Base-by-base conservation (phyloP, 2,113 vertebrate species). In the Alaudala cheleensis region DNA sequence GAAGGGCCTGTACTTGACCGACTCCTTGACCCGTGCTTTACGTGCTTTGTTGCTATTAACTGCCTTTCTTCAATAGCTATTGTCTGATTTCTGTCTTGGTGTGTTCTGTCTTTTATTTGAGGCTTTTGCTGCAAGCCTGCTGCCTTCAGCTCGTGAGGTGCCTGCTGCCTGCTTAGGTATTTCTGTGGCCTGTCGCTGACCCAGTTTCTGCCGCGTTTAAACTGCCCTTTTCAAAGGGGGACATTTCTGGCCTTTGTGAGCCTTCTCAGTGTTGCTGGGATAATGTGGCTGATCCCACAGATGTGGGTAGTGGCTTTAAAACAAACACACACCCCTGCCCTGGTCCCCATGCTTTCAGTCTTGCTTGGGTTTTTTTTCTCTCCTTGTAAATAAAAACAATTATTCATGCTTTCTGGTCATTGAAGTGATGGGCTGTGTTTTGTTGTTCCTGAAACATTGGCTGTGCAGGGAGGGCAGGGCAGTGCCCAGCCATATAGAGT, bases 11-110 rank as follows among this genome's bases (percentile, higher is more conserved):
- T 94, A 89, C 93, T 96, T 97, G 96, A 97, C 96, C 92, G 25
- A 53, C 90, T 97, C 92, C 88, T 97, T 97, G 97, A 97, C 96
- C 95, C 81, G 4, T 97, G 88, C 77, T 92, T 95, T 95, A 94
- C 3, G 10, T 66, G 87, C 93, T 96, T 96, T 95, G 94, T 97
- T 86, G 66, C 80, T 95, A 70, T 96, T 97, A 97, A 92, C 95
- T 96, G 94, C 93, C 92, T 96, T 96, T 97, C 88, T 96, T 97
- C 90, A 88, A 78, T 94, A 93, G 93, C 88, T 94, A 71, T 96
- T 97, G 76, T 97, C 90, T 81, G 71, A 95, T 95, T 90, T 90
- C 91, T 97, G 81, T 94, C 87, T 83, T 93, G 81, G 64, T 91
- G 83, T 83, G 84, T 85, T 94, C 65, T 62, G 77, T 78, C 90